These are phyloP conservation scores for Taenioides sp. DNA, from an alignment of 2,797 vertebrate species.

Conservation along the genomic window DNA sequence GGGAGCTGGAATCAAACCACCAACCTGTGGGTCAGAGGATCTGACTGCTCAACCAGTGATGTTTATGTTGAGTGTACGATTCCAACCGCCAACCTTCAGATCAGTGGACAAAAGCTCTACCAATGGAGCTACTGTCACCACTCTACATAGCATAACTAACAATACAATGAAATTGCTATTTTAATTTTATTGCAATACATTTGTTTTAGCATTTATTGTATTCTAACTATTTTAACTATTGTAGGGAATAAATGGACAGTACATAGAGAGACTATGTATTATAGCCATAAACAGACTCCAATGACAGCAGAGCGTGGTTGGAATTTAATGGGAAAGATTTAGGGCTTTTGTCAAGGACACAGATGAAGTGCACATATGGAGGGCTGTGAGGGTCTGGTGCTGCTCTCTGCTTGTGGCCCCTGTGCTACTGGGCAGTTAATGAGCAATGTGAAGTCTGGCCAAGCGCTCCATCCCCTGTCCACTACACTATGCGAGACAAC, in stretches of 20 bases:
- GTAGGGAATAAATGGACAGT: not conserved
- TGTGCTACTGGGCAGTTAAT: slow-evolving; percentile 56
- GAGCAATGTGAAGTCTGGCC: slow-evolving; percentile 58
- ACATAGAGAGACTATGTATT: not conserved
- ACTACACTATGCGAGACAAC: slow-evolving; percentile 47
- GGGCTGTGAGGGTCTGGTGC: slow-evolving; percentile 19
- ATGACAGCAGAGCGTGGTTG: not conserved
- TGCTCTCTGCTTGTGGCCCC: slow-evolving; percentile 41
- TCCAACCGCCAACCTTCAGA: too few species aligned
- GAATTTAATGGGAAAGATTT: not conserved
- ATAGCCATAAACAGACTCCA: not conserved
- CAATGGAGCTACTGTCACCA: too few species aligned
- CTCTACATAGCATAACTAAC: too few species aligned
- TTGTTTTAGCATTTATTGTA: too few species aligned
- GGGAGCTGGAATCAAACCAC: too few species aligned
- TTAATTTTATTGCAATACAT: too few species aligned
- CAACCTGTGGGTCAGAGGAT: too few species aligned
- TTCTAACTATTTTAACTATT: not conserved
- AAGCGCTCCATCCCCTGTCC: slow-evolving; percentile 57
- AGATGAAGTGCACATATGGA: slow-evolving; percentile 10
- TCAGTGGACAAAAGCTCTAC: too few species aligned
- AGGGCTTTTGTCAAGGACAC: slow-evolving; percentile 9
- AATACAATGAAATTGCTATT: too few species aligned
- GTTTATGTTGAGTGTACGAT: too few species aligned
- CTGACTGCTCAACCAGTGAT: too few species aligned